phyloP scores from a whole-genome alignment of 2,797 vertebrate genomes.

The Carduelis carduelis region DNA sequence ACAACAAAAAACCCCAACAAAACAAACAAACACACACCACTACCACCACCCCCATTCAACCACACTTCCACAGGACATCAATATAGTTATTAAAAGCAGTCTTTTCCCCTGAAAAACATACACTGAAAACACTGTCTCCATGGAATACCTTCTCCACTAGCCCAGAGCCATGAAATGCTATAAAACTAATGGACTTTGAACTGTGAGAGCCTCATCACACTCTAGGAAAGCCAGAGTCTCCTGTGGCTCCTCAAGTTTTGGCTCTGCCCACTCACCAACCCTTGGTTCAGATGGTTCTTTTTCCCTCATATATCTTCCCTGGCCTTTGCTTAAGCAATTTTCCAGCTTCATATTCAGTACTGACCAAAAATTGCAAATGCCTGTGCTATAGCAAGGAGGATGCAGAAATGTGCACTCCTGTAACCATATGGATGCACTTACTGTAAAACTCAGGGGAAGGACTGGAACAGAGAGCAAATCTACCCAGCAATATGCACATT shows the following conservation, averaged over 20 bases:
- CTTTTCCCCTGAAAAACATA: neutral
- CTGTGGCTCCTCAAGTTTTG: neutral
- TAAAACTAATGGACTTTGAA: neutral
- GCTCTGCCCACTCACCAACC: neutral
- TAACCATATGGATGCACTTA: neutral
- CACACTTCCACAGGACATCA: neutral
- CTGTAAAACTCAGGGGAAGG: conserved; percentile 3
- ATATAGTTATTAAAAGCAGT: neutral
- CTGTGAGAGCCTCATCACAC: neutral
- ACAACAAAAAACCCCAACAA: neutral
- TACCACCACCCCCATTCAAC: neutral
- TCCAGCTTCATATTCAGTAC: neutral
- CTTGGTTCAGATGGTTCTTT: neutral
- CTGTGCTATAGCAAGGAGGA: neutral
- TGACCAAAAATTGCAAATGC: neutral
- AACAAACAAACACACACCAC: no score
- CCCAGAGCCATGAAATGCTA: neutral
- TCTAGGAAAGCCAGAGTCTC: neutral
- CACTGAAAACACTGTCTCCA: neutral
- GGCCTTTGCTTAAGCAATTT: neutral
- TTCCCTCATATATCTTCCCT: neutral
- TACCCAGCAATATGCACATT: neutral
- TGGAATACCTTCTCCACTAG: neutral
- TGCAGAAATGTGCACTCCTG: neutral
- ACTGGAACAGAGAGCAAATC: neutral